Evolutionary conservation across 2,797 vertebrate species (phyloP).

Genomic region (Hirundo rustica): DNA sequence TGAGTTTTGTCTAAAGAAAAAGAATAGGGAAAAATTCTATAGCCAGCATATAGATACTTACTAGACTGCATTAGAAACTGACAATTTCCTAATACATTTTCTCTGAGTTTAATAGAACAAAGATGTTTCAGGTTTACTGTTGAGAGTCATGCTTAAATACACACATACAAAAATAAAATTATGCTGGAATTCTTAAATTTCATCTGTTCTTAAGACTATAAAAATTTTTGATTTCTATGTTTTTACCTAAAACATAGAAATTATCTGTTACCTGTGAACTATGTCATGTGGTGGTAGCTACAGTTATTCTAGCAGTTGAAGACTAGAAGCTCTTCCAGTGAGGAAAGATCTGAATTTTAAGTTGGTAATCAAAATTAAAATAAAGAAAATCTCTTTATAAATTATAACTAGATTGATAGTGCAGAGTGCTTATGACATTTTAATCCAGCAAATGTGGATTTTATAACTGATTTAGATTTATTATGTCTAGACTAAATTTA

Average conservation of each 20-base stretch:
- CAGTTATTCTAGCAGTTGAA: background rate
- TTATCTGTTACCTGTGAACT: background rate
- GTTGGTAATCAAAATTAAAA: background rate
- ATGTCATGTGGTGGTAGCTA: background rate
- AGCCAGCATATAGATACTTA: background rate
- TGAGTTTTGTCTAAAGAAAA: background rate
- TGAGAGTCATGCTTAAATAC: background rate
- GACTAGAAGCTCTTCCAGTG: background rate
- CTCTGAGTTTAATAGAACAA: background rate
- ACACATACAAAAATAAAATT: background rate
- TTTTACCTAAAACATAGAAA: background rate
- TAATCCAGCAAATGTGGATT: background rate
- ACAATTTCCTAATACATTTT: background rate
- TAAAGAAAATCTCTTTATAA: background rate
- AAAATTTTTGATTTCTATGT: background rate
- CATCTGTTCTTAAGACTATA: background rate
- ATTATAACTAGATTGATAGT: background rate
- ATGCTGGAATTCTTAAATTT: background rate
- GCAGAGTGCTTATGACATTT: background rate
- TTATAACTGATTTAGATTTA: background rate
- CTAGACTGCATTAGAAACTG: background rate
- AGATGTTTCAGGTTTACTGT: background rate
- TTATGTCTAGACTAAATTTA: conserved; percentile 4
- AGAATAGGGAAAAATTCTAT: background rate
- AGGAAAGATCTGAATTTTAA: background rate